Base-by-base conservation (phyloP, 2,797 vertebrate species). In the Myotis daubentonii region DNA sequence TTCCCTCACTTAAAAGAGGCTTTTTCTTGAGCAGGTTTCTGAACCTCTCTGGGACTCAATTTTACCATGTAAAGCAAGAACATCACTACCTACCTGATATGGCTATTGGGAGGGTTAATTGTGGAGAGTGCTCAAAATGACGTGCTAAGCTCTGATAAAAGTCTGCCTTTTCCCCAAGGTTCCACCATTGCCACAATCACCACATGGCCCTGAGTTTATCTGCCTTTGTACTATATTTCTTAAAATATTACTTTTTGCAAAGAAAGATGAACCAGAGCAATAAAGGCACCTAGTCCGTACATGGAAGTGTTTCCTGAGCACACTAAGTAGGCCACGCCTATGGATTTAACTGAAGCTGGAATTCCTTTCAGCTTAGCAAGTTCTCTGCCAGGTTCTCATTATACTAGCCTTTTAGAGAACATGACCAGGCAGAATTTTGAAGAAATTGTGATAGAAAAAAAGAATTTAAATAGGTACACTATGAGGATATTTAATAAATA, bases 391-490 rank as follows among this genome's bases (percentile, higher is more conserved):
- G 84, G 79, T 93, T 88, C 85, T 96, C 85, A 47, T 53, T 92
- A 70, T 75, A 47, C 47, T 47, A 47, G 47, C 13, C 62, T 22
- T 96, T 95, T 91, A 92, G 83, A 96, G 55, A 97, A 94, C 55
- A 85, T 72, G 41, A 89, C 28, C 68, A 84, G 89, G 76, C 89
- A 94, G 85, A 97, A 95, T 57, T 87, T 82, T 91, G 74, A 97
- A 91, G 80, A 89, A 96, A 89, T 44, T 89, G 38, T 71, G 74
- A 96, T 49, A 97, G 75, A 96, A 96, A 70, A 93, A 23, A 89
- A 94, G 87, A 94, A 93, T 94, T 97, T 97, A 96, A 97, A 96
- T 78, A 95, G 16, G 57, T 75, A 94, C 3, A 93, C 44, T 53
- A 87, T 70, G 76, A 92, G 87, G 92, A 75, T 28, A 93, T 85